Evolutionary conservation across 2,797 vertebrate species (phyloP), one percentile per base, ranked within the genome.

Genomic region (Sebastes oblongus): DNA sequence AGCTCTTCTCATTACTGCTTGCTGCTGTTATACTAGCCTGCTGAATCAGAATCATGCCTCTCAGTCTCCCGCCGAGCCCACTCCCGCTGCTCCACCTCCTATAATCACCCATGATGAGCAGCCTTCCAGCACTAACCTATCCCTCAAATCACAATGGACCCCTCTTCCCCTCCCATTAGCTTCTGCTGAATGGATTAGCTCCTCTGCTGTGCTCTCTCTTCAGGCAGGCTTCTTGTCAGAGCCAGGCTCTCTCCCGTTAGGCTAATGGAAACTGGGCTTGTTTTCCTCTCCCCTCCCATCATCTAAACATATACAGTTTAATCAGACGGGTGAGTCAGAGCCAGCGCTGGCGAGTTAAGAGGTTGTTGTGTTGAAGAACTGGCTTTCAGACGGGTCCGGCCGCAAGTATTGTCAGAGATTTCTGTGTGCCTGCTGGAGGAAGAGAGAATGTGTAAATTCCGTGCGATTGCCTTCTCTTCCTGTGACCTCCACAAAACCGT

Each of bases 71-170:
- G 82, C 89, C 25, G 88, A 85, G 90, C 75, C 78, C 77, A 81
- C 88, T 92, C 90, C 93, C 59, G 83, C 89, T 91, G 89, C 88
- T 93, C 92, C 91, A 91, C 92, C 92, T 92, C 90, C 86, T 83
- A 88, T 95, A 95, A 96, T 95, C 93, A 91, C 87, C 91, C 88
- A 72, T 94, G 93, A 96, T 95, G 93, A 93, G 93, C 90, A 91
- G 91, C 90, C 92, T 94, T 92, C 93, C 92, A 93, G 90, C 88
- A 72, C 91, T 93, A 93, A 94, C 92, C 94, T 88, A 94, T 94
- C 87, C 92, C 90, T 95, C 92, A 93, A 93, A 95, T 95, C 91
- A 91, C 92, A 94, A 92, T 90, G 89, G 94, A 94, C 91, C 93
- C 85, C 85, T 91, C 90, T 91, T 91, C 90, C 85, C 86, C 84